Evolutionary conservation across 2,888 invertebrate species (phyloP), one percentile per base, ranked within the genome.

Genomic region (Gortyna flavago): DNA sequence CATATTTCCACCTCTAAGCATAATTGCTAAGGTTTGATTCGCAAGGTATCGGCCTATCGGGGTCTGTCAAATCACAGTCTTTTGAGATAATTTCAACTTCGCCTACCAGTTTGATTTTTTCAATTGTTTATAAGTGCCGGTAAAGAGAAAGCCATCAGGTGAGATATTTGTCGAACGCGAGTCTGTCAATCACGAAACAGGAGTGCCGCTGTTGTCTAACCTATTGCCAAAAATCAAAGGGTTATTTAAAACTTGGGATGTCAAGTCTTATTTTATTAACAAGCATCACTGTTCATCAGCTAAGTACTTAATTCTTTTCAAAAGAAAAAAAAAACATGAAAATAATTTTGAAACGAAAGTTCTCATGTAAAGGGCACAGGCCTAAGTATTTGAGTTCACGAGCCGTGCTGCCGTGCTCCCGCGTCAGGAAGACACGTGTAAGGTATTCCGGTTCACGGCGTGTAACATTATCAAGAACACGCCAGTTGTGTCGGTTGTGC

Each of bases 381-480:
- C 18, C 18, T 44, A 38, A 57, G 48, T 48, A 79, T 83, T 35
- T 13, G 8, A 29, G 0, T 18, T 32, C 35, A 44, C 16, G 38
- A 21, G 0, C 35, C 35, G 4, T 6, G 5, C n/a, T 6, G 35
- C 11, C 66, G 41, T 75, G 82, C 64, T 35, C 48, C 32, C 44
- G 32, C 35, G n/a, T 44, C 65, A 35, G 72, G 72, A 65, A 72
- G 72, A 68, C 83, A 82, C 77, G 85, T 77, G 77, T 77, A 35
- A 32, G 18, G 18, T 74, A 57, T 81, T 74, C 85, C 83, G 71
- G 83, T 64, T 71, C 62, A 75, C 51, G 54, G 71, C 32, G 32
- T 18, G 44, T 69, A 69, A 72, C 85, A 77, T 85, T 67, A 75
- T 62, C 65, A 69, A 32, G 65, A 73, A 75, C 85, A 75, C 32